Percentiles rank a stretch among this genome's conserved stretches.
Conservation (phyloP, 2,888 invertebrate genomes). For the Ichneumoninae sp. region DNA sequence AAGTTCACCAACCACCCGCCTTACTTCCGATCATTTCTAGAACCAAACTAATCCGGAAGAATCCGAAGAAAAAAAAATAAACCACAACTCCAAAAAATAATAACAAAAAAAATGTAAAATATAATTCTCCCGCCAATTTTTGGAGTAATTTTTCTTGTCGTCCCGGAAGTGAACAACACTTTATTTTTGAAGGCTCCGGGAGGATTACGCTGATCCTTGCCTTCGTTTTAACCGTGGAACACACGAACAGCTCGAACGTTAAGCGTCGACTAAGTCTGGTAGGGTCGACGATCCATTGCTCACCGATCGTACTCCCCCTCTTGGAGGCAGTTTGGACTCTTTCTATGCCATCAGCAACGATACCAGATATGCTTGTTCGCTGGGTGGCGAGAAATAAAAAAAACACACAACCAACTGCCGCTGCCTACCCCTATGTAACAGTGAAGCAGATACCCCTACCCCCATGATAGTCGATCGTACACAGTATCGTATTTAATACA, state of each 20-base stretch:
- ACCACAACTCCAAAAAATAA: not conserved
- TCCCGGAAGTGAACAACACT: not conserved
- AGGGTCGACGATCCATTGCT: slow-evolving; percentile 79
- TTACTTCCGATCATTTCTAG: not conserved
- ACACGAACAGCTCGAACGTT: slow-evolving; percentile 75
- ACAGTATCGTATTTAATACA: slow-evolving; percentile 46
- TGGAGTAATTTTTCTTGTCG: not conserved
- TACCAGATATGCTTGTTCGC: slow-evolving; percentile 51
- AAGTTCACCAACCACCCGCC: not conserved
- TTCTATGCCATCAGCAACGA: slow-evolving; percentile 44
- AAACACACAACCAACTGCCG: slow-evolving; percentile 30
- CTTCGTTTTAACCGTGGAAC: slow-evolving; percentile 23
- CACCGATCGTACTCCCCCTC: slow-evolving; percentile 73
- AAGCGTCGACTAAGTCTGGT: slow-evolving; percentile 74
- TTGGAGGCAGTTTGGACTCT: slow-evolving; percentile 39
- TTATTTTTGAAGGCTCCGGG: not conserved
- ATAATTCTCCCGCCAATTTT: not conserved
- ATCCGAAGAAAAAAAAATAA: not conserved
- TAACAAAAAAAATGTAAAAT: not conserved
- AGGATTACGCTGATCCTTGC: not conserved
- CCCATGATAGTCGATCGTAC: slow-evolving; percentile 36
- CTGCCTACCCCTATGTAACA: slow-evolving; percentile 61
- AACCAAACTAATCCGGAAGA: not conserved
- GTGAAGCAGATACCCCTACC: slow-evolving; percentile 39
- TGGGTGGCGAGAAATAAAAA: slow-evolving; percentile 45